A percentile compares a stretch with the other conserved stretches of the same genome.
These are phyloP conservation scores for Anguilla rostrata DNA, from an alignment of 2,113 vertebrate genomes.

Conservation along the genomic window DNA sequence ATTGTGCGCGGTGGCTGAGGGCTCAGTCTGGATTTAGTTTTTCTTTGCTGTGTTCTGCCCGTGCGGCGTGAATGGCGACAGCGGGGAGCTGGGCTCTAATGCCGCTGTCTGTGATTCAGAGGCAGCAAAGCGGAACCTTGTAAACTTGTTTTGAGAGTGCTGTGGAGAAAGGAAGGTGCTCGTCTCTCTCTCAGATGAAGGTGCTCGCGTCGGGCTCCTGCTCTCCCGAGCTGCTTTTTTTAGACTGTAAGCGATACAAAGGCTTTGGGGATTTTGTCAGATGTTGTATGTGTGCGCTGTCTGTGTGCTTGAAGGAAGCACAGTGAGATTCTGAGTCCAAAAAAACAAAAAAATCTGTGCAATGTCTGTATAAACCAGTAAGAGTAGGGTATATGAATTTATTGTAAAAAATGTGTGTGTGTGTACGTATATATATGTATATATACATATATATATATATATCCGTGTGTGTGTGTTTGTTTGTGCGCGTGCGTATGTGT, in stretches of 20 bases:
- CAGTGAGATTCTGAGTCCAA: background rate
- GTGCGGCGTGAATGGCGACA: background rate
- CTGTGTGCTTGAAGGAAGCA: slow-evolving; percentile 12
- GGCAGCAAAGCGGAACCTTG: slow-evolving; percentile 11
- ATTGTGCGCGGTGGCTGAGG: slow-evolving; percentile 1
- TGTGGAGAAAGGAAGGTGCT: background rate
- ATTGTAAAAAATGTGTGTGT: background rate
- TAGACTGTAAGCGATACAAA: slow-evolving; percentile 7
- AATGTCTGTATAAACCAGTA: background rate
- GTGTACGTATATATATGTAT: background rate
- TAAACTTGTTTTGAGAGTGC: slow-evolving; percentile 24
- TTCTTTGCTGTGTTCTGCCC: background rate
- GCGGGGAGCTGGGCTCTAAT: background rate
- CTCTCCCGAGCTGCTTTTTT: slow-evolving; percentile 8
- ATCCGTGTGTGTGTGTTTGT: no score
- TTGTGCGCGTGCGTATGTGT: no score
- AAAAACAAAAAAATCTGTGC: background rate
- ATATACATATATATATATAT: no score
- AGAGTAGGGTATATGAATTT: background rate
- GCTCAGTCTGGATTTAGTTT: background rate
- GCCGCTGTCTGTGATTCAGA: slow-evolving; percentile 4
- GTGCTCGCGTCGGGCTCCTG: slow-evolving; percentile 1
- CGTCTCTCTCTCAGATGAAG: slow-evolving; percentile 7
- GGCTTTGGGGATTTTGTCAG: slow-evolving; percentile 23
- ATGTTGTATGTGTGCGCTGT: slow-evolving; percentile 4